These are phyloP conservation scores for Triops longicaudatus DNA, from an alignment of 1,140 invertebrate genomes.

Conservation along the genomic window DNA sequence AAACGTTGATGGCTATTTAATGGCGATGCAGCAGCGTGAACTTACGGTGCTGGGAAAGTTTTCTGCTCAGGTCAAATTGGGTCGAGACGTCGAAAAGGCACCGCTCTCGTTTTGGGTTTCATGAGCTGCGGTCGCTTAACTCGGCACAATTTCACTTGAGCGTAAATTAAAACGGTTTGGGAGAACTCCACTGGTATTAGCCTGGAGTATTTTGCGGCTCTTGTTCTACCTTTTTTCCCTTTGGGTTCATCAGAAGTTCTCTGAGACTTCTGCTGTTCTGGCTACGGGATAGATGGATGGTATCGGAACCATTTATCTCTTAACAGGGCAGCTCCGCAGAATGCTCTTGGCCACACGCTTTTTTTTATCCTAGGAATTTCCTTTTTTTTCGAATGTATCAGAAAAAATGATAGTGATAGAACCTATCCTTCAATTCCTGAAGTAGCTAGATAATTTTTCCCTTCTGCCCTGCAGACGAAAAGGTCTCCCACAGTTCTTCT, in stretches of 20 bases:
- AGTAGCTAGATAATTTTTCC: not conserved
- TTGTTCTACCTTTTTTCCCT: not conserved
- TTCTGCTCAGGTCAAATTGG: too few species aligned
- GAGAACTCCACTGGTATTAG: not conserved
- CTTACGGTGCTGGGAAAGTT: not conserved
- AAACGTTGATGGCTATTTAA: not conserved
- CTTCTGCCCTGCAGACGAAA: not conserved
- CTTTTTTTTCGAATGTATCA: not conserved
- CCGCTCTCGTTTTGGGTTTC: not conserved
- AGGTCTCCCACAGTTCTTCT: constrained; percentile 1
- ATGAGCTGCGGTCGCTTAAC: not conserved
- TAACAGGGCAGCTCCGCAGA: not conserved
- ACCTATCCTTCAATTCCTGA: not conserved
- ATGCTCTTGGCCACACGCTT: not conserved
- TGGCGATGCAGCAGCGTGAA: not conserved
- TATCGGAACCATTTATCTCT: constrained; percentile 5
- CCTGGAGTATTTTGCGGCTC: not conserved
- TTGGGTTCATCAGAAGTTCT: not conserved
- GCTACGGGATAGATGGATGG: constrained; percentile 7
- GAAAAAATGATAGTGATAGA: not conserved
- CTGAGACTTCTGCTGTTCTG: not conserved
- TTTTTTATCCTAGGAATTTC: not conserved
- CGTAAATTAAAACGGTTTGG: not conserved
- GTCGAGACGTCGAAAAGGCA: not conserved
- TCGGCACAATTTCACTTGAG: not conserved